Base-by-base conservation (phyloP, 2,888 invertebrate species). In the Sussaba pulchella region DNA sequence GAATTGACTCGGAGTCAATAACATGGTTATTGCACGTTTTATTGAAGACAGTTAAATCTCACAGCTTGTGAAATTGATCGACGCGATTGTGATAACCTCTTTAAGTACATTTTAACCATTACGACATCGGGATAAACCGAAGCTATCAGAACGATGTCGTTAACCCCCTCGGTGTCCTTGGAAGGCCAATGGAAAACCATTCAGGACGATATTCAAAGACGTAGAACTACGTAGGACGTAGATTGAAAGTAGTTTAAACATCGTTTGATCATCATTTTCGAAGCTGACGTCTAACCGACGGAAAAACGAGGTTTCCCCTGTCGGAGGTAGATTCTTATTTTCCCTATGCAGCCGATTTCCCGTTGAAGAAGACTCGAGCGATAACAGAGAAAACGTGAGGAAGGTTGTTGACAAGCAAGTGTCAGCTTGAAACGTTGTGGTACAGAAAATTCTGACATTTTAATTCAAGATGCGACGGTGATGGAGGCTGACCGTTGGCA, bases 361-460 rank as follows among this genome's bases (percentile, higher is more conserved):
- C 24, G 52, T 52, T n/a, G 26, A 52, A 52, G 2, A 50, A 24
- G 1, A 57, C 57, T 57, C 31, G 9, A 31, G 17, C 36, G 2
- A 10, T 0, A 17, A 17, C 31, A 8, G 36, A 14, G 31, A 14
- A 57, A 36, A 57, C n/a, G n/a, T 17, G 6, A 2, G 14, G 17
- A 2, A 9, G 36, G 17, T 10, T 10, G 17, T 17, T 31, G 57
- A 8, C n/a, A 57, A 36, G 36, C 31, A 57, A 57, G 26, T 26
- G 54, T 24, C 54, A 26, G 54, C 26, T 26, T 14, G 17, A 17
- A 26, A 36, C 26, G 57, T 57, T n/a, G 31, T 31, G 57, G 12
- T 14, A 1, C 9, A 12, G 64, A 9, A 31, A 64, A 47, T 64
- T 64, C 17, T 31, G 17, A 47, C 31, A 57, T 64, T 64, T 64